Evolutionary conservation across 1,140 invertebrate species (phyloP), one percentile per base, ranked within the genome.

Genomic region (Trypoxylus dichotomus): DNA sequence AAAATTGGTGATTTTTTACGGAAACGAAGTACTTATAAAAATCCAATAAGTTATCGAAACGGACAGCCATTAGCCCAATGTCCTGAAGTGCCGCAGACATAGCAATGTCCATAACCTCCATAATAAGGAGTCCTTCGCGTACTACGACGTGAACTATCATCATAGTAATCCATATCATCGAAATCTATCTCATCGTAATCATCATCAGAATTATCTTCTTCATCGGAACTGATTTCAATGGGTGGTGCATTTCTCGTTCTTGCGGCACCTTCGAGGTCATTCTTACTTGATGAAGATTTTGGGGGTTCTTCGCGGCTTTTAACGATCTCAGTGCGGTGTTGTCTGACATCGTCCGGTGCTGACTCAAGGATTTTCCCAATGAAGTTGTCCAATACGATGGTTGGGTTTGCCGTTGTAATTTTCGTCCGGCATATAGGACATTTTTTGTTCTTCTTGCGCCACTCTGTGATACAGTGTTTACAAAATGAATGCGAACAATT

Each of bases 401-500:
- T 84, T 15, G 79, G 76, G 37, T 43, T 77, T 1, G 68, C 21
- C 5, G 79, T 81, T n/a, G 60, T 79, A 1, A 85, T 84, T 73
- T 75, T 77, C 19, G 77, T 76, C 83, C 92, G 87, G 85, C 94
- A 96, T 71, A 93, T 90, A 0, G 94, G 94, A 85, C 94, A 96
- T 8, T 91, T 90, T 27, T 88, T 90, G 79, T 91, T 92, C 77
- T 92, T 93, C 60, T 90, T 91, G 79, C 90, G 91, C 95, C 94
- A 96, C 71, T 86, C 85, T 0, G 86, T 83, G 41, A 96, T 94
- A 82, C 94, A 96, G 79, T 90, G 88, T 32, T 90, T 86, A 83
- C 95, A 96, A 83, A 94, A 95, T 1, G 92, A 92, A 80, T 96
- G 95, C 0, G 91, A 91, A 84, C 94, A 96, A 83, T 91, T 92